Base-by-base conservation (phyloP, 2,888 invertebrate species). In the Pseudolycoriella hygida region DNA sequence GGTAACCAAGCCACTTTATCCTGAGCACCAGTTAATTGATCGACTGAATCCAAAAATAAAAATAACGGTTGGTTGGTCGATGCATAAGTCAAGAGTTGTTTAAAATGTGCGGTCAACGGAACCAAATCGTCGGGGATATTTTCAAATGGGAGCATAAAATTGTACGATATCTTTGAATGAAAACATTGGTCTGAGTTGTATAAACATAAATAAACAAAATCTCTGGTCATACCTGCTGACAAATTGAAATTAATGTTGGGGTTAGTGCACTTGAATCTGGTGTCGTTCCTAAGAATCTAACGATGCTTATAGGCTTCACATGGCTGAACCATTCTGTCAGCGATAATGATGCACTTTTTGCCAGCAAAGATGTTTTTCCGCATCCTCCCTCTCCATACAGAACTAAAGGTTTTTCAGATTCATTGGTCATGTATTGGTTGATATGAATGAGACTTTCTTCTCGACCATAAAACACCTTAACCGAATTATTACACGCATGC, bases 1-100 rank as follows among this genome's bases (percentile, higher is more conserved):
- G 97, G 96, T 53, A 97, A 67, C 96, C 96, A 97, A 0, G 94
- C 88, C 30, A 97, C 80, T 64, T 93, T 90, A 56, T 89, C 89
- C 53, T 92, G 90, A 0, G 89, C 83, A 0, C 89, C 90, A 5
- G 93, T 94, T 42, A 98, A 70, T 63, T 97, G 94, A 68, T 98
- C 97, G 1, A 98, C 87, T 0, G 94, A 94, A 64, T 98, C 97
- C 55, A 98, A 67, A 61, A 92, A 93, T 39, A 98, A 69, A 0
- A 93, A 73, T 40, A 97, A 68, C 0, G 96, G 94, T 56, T 89
- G 87, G 53, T 85, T 80, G 49, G 72, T 64, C 1, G 74, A 80
- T 0, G 90, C 90, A 62, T 83, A 73, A 6, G 85, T 83, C 47
- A 96, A 67, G 40, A 97, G 72, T 54, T 92, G 86, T 66, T 97